Conservation (phyloP, 2,888 invertebrate species). For the Pomacea canaliculata region DNA sequence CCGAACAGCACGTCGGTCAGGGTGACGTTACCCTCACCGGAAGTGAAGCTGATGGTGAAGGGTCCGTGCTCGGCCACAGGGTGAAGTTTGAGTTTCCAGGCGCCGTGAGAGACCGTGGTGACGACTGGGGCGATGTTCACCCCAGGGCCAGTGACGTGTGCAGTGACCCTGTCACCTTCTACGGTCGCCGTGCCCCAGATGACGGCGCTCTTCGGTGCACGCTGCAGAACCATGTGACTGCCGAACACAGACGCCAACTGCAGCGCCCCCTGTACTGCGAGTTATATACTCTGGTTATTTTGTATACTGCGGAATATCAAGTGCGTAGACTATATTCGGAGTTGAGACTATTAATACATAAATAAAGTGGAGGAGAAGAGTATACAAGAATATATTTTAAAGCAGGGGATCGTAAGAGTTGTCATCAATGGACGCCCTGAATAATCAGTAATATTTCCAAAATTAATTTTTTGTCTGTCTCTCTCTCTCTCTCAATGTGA, state of each 20-base stretch:
- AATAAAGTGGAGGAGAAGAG: neutral
- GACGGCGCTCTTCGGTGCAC: slow-evolving; percentile 37
- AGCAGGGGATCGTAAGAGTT: too few relatives aligned
- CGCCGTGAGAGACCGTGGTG: slow-evolving; percentile 21
- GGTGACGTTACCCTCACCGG: slow-evolving; percentile 36
- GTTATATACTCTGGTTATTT: too few relatives aligned
- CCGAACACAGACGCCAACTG: slow-evolving; percentile 31
- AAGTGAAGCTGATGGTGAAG: slow-evolving; percentile 42
- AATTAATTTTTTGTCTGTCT: too few relatives aligned
- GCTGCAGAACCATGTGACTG: slow-evolving; percentile 45
- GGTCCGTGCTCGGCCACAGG: slow-evolving; percentile 37
- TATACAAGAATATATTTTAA: too few relatives aligned
- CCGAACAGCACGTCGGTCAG: slow-evolving; percentile 63
- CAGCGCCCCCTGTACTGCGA: neutral
- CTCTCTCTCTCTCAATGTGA: too few relatives aligned
- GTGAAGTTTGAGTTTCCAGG: slow-evolving; percentile 45
- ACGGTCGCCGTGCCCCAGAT: slow-evolving; percentile 42
- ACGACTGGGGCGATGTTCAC: neutral
- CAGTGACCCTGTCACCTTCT: slow-evolving; percentile 33
- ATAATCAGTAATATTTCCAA: too few relatives aligned
- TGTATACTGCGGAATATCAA: too few relatives aligned
- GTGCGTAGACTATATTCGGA: too few relatives aligned
- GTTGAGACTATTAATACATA: too few relatives aligned
- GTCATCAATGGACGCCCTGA: too few relatives aligned
- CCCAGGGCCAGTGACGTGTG: neutral